Base-by-base conservation (phyloP, 2,113 vertebrate species). In the Agelaius tricolor region DNA sequence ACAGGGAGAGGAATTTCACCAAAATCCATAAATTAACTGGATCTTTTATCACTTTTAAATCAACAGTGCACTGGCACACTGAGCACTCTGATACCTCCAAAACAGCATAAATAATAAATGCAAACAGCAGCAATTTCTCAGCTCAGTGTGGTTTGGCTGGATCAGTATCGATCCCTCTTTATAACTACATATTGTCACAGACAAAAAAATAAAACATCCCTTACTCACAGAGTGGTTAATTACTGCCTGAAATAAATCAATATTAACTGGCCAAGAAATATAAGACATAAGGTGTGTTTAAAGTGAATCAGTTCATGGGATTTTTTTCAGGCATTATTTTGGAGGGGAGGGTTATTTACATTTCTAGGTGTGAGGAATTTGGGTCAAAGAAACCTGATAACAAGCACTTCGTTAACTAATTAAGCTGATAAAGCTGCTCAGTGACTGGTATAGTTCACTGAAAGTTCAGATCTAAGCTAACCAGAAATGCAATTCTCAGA, bases 391-490 rank as follows among this genome's bases (percentile, higher is more conserved):
- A 89, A 76, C 63, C 93, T 87, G 83, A 86, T 76, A 96, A 82
- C 61, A 74, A 90, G 52, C 65, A 57, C 41, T 89, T 92, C 7
- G 21, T 92, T 94, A 94, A 76, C 76, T 94, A 95, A 95, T 95
- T 87, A 84, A 84, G 89, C 77, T 84, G 51, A 84, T 71, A 93
- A 93, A 87, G 80, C 68, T 87, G 90, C 68, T 90, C 88, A 77
- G 84, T 92, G 73, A 61, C 91, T 89, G 73, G 44, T 67, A 24
- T 61, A 96, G 95, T 94, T 95, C 95, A 96, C 28, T 78, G 84
- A 78, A 89, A 95, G 94, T 96, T 97, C 96, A 94, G 47, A 74
- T 61, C 94, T 96, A 95, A 96, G 80, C 93, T 78, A 87, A 94
- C 77, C 69, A 89, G 95, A 93, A 94, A 90, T 87, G 84, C 30